A percentile compares a stretch with the other conserved stretches of the same genome.
Evolutionary conservation across 2,797 vertebrate genomes (phyloP).

Genomic region (Lemur catta): DNA sequence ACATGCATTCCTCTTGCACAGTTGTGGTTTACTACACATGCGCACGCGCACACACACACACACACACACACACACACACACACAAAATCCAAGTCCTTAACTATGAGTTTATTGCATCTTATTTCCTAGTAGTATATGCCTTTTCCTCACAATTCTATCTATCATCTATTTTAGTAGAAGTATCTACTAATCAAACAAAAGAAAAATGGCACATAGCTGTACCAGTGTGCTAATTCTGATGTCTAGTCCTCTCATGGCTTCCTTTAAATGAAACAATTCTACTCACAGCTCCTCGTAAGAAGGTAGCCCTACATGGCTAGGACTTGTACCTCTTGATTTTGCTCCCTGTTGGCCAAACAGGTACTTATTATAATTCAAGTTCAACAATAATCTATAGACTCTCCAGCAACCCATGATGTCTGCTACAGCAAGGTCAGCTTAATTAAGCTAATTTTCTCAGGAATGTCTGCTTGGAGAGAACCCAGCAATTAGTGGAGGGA

Average conservation of each 20-base stretch:
- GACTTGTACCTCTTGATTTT: neutral
- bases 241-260: neutral
- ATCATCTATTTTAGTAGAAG: neutral
- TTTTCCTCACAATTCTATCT: neutral
- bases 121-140: neutral
- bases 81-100: neutral
- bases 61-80: neutral
- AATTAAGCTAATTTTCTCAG: conserved; percentile 8
- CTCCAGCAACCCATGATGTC: neutral
- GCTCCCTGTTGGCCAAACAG: neutral
- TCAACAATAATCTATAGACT: neutral
- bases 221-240: neutral
- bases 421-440: neutral
- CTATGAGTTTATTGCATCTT: neutral
- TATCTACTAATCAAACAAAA: neutral
- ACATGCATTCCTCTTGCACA: neutral
- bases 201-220: neutral
- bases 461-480: neutral
- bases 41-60: neutral
- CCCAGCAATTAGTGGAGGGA: neutral
- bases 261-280: neutral
- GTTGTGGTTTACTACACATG: neutral
- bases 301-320: neutral
- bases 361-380: neutral
- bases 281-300: neutral